Conservation (phyloP, 2,113 vertebrate species). For the Rhinopomastus cyanomelas region DNA sequence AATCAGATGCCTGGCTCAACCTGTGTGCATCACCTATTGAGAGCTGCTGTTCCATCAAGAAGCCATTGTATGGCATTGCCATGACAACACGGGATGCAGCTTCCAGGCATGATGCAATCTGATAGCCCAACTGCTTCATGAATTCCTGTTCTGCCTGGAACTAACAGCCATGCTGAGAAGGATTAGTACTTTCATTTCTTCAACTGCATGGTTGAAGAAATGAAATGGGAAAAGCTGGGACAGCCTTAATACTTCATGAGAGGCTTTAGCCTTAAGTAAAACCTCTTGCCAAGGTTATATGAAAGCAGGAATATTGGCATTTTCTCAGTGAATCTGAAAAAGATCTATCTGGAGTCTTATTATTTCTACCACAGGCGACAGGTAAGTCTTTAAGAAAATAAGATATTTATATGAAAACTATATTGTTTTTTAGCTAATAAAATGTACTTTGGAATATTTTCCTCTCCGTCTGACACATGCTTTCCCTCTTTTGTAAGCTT, state of each 20-base stretch:
- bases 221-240: constrained; percentile 58
- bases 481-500: background rate
- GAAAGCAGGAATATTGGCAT: constrained; percentile 15
- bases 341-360: background rate
- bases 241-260: constrained; percentile 56
- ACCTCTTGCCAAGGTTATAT: constrained; percentile 26
- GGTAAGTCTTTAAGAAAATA: background rate
- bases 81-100: background rate
- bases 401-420: background rate
- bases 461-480: background rate
- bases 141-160: constrained; percentile 47
- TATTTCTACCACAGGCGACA: background rate
- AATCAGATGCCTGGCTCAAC: fast-evolving
- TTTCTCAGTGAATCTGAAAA: constrained; percentile 1
- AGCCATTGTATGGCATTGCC: constrained; percentile 4
- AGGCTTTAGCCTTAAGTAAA: constrained; percentile 47
- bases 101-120: background rate
- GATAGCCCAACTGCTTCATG: background rate
- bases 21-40: background rate
- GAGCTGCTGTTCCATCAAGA: background rate
- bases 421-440: background rate
- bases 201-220: constrained; percentile 31
- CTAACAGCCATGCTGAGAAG: constrained; percentile 55
- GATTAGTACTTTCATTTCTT: constrained; percentile 66
- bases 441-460: background rate